Evolutionary conservation across 2,797 vertebrate genomes (phyloP).

Genomic region (Pseudocheirus occidentalis): DNA sequence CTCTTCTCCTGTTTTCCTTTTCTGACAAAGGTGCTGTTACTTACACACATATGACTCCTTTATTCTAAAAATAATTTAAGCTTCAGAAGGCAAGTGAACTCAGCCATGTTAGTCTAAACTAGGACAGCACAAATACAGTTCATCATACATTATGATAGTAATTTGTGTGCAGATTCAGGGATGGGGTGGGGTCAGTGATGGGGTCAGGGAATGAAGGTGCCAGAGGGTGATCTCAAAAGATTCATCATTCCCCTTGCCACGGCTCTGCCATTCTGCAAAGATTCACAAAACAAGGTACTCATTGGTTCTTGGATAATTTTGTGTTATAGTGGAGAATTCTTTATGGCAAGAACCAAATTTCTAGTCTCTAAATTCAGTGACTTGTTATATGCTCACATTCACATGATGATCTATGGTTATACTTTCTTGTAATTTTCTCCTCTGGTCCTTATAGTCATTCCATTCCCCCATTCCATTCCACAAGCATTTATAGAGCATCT

Average conservation of each 20-base stretch:
- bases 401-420: not conserved
- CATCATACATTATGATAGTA: not conserved
- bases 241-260: slow-evolving; percentile 35
- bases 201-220: not conserved
- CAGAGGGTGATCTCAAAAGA: slow-evolving; percentile 26
- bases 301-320: not conserved
- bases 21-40: slow-evolving; percentile 66
- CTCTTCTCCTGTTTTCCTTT: slow-evolving; percentile 14
- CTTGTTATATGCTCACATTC: not conserved
- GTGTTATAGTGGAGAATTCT: not conserved
- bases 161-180: not conserved
- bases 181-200: not conserved
- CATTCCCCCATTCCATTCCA: not conserved
- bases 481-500: not conserved
- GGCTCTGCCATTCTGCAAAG: slow-evolving; percentile 9
- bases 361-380: not conserved
- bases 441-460: not conserved
- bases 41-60: slow-evolving; percentile 55
- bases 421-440: not conserved
- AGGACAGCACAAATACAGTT: slow-evolving; percentile 10
- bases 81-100: slow-evolving; percentile 49
- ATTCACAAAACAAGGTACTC: slow-evolving; percentile 5
- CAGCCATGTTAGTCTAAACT: slow-evolving; percentile 24
- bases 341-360: not conserved
- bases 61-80: slow-evolving; percentile 63